Evolutionary conservation across 1,140 invertebrate genomes (phyloP), one percentile per base, ranked within the genome.

Genomic region (Drepana arcuata): DNA sequence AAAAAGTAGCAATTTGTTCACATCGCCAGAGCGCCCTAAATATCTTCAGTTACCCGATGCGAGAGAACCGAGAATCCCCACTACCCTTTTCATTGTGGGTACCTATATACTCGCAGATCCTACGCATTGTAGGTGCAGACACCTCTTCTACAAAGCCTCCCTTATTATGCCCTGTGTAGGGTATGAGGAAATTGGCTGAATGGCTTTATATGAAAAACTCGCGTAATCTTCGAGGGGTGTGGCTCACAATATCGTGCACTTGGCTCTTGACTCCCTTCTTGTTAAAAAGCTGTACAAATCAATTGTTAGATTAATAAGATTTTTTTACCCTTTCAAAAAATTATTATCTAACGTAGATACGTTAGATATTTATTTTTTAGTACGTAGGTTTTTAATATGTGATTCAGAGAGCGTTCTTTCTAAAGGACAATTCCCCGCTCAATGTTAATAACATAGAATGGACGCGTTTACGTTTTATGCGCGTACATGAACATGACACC

Each of bases 161-260:
- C 64, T 75, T 78, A 79, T 79, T 79, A 75, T 78, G 65, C 63
- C 52, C 60, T 65, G 56, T 77, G 63, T 73, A 68, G 69, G 67
- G 73, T 82, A 78, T 78, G 61, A 74, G 71, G 71, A 80, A 80
- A 82, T 82, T 82, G 78, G 71, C 66, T 74, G 66, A 74, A 80
- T 80, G 63, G 75, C 67, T 70, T 74, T 71, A 68, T 82, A 80
- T 78, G 65, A 80, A 79, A 82, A 82, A 75, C 60, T 78, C 63
- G 35, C 62, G 69, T 82, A 82, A 82, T 80, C 59, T 78, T 66
- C 55, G 56, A 39, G 39, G 59, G 56, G 55, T 69, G 54, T 69
- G 56, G 51, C 56, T 55, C 51, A 67, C 65, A 69, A 70, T 74
- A 75, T 70, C 57, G 57, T 61, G 58, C 58, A 69, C 54, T 70